Evolutionary conservation across 2,888 invertebrate genomes (phyloP), one percentile per base, ranked within the genome.

Genomic region (Stomorhina lunata): DNA sequence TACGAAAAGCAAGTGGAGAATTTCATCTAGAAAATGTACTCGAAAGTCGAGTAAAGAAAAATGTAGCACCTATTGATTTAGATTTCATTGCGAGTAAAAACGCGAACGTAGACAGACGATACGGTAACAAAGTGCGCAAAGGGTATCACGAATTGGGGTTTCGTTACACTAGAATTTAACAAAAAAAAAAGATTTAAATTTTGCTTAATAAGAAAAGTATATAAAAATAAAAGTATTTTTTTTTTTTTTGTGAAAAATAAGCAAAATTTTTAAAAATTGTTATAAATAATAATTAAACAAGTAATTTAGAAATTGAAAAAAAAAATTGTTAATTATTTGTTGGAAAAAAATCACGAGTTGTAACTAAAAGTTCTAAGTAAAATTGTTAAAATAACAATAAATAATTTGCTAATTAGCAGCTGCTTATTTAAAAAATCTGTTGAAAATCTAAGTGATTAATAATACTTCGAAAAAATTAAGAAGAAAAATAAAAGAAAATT

Each of bases 21-120:
- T 53, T n/a, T 61, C 34, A 65, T 57, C 12, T 22, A 61, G 6
- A 29, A 37, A n/a, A n/a, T n/a, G 34, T 15, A 29, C 27, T 55
- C 25, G 27, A 71, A 10, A n/a, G n/a, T n/a, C 32, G 9, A 45
- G 45, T n/a, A 40, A 45, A 55, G 22, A 65, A 57, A 76, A 59
- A 71, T 45, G 53, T 69, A 77, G 53, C 69, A 68, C 12, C 73
- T 69, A 79, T 82, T 72, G 81, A 77, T 71, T 79, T 59, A 59
- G 76, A 61, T 53, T 68, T 82, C 71, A 82, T 79, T 82, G 79
- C 40, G 79, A 82, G 79, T 76, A 61, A 76, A 76, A 79, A 76
- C 75, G 75, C 66, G 71, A 82, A 76, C 12, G 65, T 29, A 76
- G 69, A n/a, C 78, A 69, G 65, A 66, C 66, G n/a, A n/a, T n/a